Evolutionary conservation across 2,797 vertebrate genomes (phyloP).

Genomic region (Peromyscus eremicus): DNA sequence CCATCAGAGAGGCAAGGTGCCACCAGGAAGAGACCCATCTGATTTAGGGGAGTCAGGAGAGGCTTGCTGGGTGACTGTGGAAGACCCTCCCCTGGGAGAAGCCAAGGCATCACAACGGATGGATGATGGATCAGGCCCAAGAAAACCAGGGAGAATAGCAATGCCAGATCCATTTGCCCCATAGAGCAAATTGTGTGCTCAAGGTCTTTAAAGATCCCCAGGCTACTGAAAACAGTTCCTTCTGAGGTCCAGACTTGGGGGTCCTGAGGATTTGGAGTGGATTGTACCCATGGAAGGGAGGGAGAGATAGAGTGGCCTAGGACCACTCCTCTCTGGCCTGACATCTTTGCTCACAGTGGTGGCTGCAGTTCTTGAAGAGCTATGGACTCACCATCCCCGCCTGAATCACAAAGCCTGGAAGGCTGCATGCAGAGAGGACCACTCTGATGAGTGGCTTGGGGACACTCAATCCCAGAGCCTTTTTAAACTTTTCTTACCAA

Average conservation of each 20-base stretch:
- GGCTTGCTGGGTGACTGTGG: neutral
- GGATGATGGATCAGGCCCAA: neutral
- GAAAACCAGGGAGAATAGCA: neutral
- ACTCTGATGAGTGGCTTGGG: neutral
- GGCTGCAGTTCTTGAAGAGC: neutral
- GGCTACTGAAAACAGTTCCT: neutral
- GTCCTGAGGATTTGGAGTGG: neutral
- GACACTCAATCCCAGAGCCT: neutral
- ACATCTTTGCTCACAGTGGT: neutral
- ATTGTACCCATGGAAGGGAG: neutral
- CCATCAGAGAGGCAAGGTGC: neutral
- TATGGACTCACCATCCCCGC: neutral
- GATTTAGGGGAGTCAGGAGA: neutral
- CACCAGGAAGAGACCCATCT: neutral
- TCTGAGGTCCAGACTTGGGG: neutral
- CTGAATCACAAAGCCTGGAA: neutral
- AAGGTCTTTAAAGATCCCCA: neutral
- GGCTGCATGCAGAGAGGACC: neutral
- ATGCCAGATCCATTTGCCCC: neutral
- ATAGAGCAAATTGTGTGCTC: neutral
- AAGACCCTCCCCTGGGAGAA: neutral
- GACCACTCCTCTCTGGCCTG: neutral
- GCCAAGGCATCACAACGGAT: neutral
- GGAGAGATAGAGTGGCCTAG: neutral
- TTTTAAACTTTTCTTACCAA: constrained; percentile 36